Evolutionary conservation across 2,797 vertebrate species (phyloP).

Genomic region (Esox masquinongy): DNA sequence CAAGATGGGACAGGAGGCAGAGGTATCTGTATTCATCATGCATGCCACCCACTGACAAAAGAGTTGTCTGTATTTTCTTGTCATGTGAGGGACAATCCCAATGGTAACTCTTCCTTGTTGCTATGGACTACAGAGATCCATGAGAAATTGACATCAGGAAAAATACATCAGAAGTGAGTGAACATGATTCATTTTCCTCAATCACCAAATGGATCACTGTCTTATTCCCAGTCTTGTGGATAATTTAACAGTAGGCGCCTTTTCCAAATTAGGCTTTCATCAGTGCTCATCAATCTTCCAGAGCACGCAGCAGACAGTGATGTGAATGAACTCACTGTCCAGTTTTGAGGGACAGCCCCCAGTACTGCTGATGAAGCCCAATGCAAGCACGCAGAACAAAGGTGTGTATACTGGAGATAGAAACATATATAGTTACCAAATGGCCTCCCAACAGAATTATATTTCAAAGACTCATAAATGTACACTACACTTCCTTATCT

Average conservation of each 20-base stretch:
- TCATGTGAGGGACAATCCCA: not conserved
- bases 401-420: not conserved
- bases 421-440: not conserved
- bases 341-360: not conserved
- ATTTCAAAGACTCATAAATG: not conserved
- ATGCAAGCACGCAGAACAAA: not conserved
- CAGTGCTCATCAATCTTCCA: not conserved
- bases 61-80: not conserved
- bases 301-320: slow-evolving; percentile 9
- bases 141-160: not conserved
- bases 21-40: not conserved
- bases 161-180: not conserved
- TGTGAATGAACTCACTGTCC: not conserved
- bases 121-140: not conserved
- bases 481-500: not conserved
- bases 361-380: not conserved
- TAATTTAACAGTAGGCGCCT: not conserved
- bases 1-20: not conserved
- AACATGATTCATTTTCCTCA: not conserved
- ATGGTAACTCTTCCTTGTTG: not conserved
- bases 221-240: not conserved
- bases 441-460: not conserved
- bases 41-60: not conserved
- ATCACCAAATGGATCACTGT: not conserved
- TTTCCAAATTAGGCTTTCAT: not conserved